phyloP scores from a whole-genome alignment of 2,113 vertebrate genomes.

The Podarcis cretensis region DNA sequence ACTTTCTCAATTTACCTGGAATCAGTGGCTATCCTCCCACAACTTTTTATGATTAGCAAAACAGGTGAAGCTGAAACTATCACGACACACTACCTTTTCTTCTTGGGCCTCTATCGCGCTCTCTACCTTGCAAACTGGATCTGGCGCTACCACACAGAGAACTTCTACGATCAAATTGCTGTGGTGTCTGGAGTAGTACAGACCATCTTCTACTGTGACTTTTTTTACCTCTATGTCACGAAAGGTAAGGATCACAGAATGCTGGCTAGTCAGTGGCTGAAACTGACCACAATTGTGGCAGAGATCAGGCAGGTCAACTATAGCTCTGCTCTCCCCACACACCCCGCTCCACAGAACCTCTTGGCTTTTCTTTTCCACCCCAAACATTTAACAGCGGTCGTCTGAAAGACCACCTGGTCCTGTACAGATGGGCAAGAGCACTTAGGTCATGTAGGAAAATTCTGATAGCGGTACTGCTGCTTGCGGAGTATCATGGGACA shows the following conservation, averaged over 20 bases:
- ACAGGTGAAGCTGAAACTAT: constrained; percentile 96
- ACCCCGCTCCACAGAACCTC: neutral
- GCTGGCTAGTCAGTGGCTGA: neutral
- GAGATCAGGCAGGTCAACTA: too few relatives aligned
- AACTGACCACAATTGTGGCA: neutral
- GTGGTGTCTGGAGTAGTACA: constrained; percentile 96
- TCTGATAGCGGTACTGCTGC: too few relatives aligned
- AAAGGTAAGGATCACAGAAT: constrained; percentile 78
- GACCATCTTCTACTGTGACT: constrained; percentile 98
- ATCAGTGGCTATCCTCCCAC: constrained; percentile 94
- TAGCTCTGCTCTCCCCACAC: neutral
- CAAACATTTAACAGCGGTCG: neutral
- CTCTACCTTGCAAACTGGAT: constrained; percentile 98
- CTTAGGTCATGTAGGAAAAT: too few relatives aligned
- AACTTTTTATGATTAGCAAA: constrained; percentile 99
- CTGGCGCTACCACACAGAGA: constrained; percentile 93
- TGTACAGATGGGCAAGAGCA: too few relatives aligned
- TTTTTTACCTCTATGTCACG: constrained; percentile 97
- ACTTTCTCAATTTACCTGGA: constrained; percentile 99
- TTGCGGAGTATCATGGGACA: too few relatives aligned
- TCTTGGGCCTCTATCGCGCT: constrained; percentile 91
- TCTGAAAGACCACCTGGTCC: too few relatives aligned
- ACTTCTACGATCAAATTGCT: constrained; percentile 93
- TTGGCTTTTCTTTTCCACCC: neutral
- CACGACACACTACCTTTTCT: constrained; percentile 97